These are phyloP conservation scores for Synanthedon vespiformis DNA, from an alignment of 2,888 invertebrate species.

Conservation along the genomic window DNA sequence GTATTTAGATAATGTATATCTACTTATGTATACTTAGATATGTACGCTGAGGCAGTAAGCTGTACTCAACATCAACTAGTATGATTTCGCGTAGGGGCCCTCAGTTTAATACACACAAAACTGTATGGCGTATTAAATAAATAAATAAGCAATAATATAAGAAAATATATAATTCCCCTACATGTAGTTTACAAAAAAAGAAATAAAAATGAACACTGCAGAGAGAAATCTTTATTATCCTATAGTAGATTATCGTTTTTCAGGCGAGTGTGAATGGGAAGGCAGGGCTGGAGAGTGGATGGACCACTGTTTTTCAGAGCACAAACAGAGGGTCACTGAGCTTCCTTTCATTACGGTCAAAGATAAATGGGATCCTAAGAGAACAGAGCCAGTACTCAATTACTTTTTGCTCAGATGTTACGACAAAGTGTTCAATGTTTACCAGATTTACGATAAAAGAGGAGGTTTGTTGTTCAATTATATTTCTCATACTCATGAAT, in stretches of 20 bases:
- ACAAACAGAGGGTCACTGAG: conserved; percentile 62
- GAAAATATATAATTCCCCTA: too few relatives aligned
- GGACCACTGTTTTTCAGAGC: conserved; percentile 68
- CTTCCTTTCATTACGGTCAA: conserved; percentile 61
- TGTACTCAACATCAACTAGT: too few relatives aligned
- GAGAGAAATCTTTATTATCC: background rate
- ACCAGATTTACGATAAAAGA: conserved; percentile 64
- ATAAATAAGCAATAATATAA: too few relatives aligned
- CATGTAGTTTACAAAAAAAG: too few relatives aligned
- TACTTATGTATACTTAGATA: background rate
- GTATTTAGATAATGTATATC: too few relatives aligned
- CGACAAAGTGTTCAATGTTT: conserved; percentile 60
- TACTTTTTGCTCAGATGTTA: conserved; percentile 58
- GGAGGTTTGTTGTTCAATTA: conserved; percentile 34
- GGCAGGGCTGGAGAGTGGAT: conserved; percentile 73
- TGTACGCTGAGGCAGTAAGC: too few relatives aligned
- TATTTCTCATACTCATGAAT: background rate
- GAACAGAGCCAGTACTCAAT: conserved; percentile 56
- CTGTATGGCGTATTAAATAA: too few relatives aligned
- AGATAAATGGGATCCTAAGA: conserved; percentile 59
- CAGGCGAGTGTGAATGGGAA: conserved; percentile 69
- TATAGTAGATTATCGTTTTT: conserved; percentile 1
- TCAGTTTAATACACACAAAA: too few relatives aligned
- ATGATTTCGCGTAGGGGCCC: too few relatives aligned
- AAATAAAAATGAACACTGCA: too few relatives aligned